A percentile compares a stretch with the other conserved stretches of the same genome.
These are phyloP conservation scores for Lepidonotus clava DNA, from an alignment of 2,888 invertebrate species.

Conservation along the genomic window DNA sequence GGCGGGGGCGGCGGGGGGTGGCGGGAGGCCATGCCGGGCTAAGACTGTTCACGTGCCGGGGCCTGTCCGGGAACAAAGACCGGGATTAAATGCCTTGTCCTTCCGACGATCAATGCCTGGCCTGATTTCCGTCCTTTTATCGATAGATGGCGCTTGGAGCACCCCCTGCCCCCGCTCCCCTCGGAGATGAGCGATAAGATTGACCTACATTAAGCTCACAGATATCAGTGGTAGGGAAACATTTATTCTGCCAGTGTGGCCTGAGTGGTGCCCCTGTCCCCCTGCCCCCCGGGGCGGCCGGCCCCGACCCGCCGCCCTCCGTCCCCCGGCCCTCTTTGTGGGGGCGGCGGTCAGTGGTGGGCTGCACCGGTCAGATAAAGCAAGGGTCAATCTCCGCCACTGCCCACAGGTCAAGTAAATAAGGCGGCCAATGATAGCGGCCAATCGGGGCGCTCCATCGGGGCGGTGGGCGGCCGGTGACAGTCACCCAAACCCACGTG, in stretches of 20 bases:
- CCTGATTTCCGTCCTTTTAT: background rate
- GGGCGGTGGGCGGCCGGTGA: background rate
- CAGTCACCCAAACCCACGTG: too few relatives aligned
- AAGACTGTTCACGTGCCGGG: background rate
- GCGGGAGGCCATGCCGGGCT: background rate
- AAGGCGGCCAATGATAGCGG: conserved; percentile 31
- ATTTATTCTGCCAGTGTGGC: conserved; percentile 18
- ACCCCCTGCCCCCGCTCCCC: background rate
- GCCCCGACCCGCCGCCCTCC: background rate
- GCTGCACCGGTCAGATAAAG: conserved; percentile 36
- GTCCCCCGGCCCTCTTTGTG: background rate
- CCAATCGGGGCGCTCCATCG: background rate
- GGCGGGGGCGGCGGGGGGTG: background rate
- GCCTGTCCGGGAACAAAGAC: background rate
- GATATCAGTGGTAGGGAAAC: background rate
- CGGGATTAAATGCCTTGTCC: background rate
- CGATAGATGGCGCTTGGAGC: background rate
- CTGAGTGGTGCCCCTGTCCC: background rate
- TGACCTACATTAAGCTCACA: background rate
- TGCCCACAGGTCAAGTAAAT: conserved; percentile 40
- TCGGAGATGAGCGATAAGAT: background rate
- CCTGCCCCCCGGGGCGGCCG: background rate
- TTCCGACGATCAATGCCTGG: background rate
- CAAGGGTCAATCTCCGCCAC: conserved; percentile 25
- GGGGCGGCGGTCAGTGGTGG: background rate